Evolutionary conservation across 1,140 invertebrate species (phyloP).

Genomic region (Microplitis demolitor): DNA sequence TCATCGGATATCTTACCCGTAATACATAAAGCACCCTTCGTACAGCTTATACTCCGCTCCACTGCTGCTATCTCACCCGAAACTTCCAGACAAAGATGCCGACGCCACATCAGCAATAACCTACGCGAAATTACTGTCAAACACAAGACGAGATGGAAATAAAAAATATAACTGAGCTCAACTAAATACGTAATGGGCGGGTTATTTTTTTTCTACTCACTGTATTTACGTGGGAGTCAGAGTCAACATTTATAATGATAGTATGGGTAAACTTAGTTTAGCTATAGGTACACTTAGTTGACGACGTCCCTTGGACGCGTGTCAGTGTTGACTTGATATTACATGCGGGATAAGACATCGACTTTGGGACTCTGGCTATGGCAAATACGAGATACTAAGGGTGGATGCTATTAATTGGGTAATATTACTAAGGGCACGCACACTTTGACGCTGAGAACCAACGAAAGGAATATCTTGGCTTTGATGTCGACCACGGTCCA

Average conservation of each 20-base stretch:
- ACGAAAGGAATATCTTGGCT: constrained; percentile 2
- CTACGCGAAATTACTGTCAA: constrained; percentile 14
- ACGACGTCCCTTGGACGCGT: not conserved
- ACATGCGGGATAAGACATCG: constrained; percentile 28
- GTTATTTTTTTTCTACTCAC: too few species aligned
- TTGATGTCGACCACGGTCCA: constrained; percentile 46
- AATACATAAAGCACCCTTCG: constrained; percentile 63
- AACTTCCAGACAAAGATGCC: constrained; percentile 28
- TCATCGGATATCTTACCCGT: constrained; percentile 62
- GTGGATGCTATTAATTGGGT: constrained; percentile 36
- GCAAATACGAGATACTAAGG: constrained; percentile 21
- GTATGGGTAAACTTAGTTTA: too few species aligned
- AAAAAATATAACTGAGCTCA: not conserved
- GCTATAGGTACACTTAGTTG: too few species aligned
- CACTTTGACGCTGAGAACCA: constrained; percentile 10
- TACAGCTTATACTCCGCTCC: constrained; percentile 44
- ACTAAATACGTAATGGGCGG: not conserved
- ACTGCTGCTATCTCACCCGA: constrained; percentile 24
- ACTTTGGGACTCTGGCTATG: not conserved
- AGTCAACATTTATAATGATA: not conserved
- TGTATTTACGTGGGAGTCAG: not conserved
- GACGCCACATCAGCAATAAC: constrained; percentile 9
- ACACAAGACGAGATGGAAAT: not conserved
- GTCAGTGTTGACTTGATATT: constrained; percentile 28
- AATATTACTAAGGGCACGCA: not conserved